A percentile compares a stretch with the other conserved stretches of the same genome.
These are phyloP conservation scores for Aptenodytes patagonicus DNA, from an alignment of 2,113 vertebrate genomes.

Conservation along the genomic window DNA sequence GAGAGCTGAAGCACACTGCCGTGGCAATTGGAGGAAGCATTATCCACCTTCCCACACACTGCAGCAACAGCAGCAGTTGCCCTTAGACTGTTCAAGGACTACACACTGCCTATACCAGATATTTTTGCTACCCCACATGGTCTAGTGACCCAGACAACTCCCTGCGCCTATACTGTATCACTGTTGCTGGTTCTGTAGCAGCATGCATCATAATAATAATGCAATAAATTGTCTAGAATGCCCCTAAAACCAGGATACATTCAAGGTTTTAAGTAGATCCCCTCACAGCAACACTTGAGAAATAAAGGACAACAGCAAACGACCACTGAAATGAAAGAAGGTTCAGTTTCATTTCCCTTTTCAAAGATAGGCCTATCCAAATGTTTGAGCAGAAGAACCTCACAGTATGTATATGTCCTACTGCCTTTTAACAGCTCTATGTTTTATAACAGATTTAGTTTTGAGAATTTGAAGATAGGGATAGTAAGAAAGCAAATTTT, in stretches of 20 bases:
- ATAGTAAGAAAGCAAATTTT: neutral
- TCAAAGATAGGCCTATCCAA: constrained; percentile 36
- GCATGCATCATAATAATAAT: neutral
- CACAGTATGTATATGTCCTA: neutral
- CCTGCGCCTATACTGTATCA: neutral
- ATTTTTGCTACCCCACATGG: neutral
- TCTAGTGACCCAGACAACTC: neutral
- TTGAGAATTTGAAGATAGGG: neutral
- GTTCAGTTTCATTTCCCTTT: constrained; percentile 49
- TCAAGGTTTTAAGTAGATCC: neutral
- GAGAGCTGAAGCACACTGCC: neutral
- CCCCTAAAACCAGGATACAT: neutral
- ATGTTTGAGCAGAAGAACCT: constrained; percentile 47
- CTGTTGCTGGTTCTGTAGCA: neutral
- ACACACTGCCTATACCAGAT: neutral
- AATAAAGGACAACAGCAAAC: neutral
- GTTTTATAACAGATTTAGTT: constrained; percentile 41
- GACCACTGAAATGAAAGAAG: constrained; percentile 43
- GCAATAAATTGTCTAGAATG: neutral
- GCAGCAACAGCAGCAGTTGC: neutral
- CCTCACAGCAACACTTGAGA: neutral
- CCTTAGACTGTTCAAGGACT: neutral
- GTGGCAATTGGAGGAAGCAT: neutral
- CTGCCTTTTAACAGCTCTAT: constrained; percentile 24
- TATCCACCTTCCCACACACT: neutral